A percentile compares a stretch with the other conserved stretches of the same genome.
phyloP scores from a whole-genome alignment of 2,888 invertebrate genomes.

The Scaptomyza parva region DNA sequence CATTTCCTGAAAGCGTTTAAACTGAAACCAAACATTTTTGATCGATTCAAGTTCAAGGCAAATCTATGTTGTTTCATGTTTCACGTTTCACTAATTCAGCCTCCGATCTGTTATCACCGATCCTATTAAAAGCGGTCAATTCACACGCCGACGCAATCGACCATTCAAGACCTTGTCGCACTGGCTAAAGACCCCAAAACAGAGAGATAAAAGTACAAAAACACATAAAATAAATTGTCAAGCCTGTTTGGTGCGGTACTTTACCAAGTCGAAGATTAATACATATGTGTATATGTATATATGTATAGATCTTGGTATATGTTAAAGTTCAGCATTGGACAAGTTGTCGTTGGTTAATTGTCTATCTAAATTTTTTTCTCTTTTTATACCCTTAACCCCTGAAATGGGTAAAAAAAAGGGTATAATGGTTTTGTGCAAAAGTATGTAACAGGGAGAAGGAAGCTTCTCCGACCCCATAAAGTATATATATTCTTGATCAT shows the following conservation, averaged over 20 bases:
- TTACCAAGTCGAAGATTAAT: slow-evolving; percentile 19
- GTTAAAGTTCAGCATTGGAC: slow-evolving; percentile 70
- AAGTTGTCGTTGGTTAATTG: slow-evolving; percentile 33
- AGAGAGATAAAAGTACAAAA: not conserved
- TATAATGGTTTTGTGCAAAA: too few species aligned
- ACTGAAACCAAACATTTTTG: slow-evolving; percentile 26
- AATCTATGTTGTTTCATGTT: not conserved
- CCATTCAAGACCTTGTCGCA: slow-evolving; percentile 59
- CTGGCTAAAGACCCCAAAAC: slow-evolving; percentile 17
- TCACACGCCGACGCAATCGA: slow-evolving; percentile 52
- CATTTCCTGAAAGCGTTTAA: slow-evolving; percentile 49
- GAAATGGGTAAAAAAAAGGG: too few species aligned
- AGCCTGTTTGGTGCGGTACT: slow-evolving; percentile 46
- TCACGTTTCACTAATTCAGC: slow-evolving; percentile 15
- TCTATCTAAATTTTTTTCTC: slow-evolving; percentile 22
- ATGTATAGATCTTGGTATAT: slow-evolving; percentile 49
- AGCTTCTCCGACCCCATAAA: too few species aligned
- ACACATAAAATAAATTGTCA: slow-evolving; percentile 33
- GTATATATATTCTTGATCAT: too few species aligned
- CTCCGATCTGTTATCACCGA: slow-evolving; percentile 21
- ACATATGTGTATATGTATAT: not conserved
- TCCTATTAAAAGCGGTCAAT: slow-evolving; percentile 19
- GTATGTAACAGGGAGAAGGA: too few species aligned
- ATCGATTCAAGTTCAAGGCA: slow-evolving; percentile 56
- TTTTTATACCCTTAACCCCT: too few species aligned